Evolutionary conservation across 1,140 invertebrate species (phyloP), one percentile per base, ranked within the genome.

Genomic region (Arctopsyche grandis): DNA sequence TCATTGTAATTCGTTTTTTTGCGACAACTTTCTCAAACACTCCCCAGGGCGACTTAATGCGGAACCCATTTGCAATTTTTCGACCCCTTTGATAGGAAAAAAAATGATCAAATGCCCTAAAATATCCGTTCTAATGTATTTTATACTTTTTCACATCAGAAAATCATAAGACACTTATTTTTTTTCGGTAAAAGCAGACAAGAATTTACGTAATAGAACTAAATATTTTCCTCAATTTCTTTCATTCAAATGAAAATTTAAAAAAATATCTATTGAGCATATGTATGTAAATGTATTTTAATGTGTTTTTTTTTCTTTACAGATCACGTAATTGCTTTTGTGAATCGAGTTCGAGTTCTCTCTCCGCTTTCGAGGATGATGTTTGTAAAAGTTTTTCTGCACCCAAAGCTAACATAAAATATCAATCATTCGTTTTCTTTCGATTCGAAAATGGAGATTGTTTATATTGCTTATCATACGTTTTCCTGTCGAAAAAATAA

Each of bases 1-100:
- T 60, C 56, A 60, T 60, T 60, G 16, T 60, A 60, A 60, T 60
- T 60, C 56, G 56, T 21, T 60, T 21, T 60, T 38, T 38, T 60
- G 14, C 56, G 56, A 16, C 56, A 60, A 60, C n/a, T 60, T 60
- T 9, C n/a, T 16, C 7, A 21, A 60, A 60, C 14, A 9, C 16
- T 60, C 56, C 56, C 56, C 16, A 5, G 16, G 56, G 56, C 56
- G 56, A 60, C 16, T n/a, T 60, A 60, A 60, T 60, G 56, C 56
- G 56, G 56, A 5, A 21, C n/a, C 56, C 56, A 21, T 60, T 60
- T 60, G 56, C 56, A 21, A 60, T 60, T 60, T 60, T 60, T 60
- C 56, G 56, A 60, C 48, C 48, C 48, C 48, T 19, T 19, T 19
- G 16, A 9, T 9, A n/a, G 56, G 16, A 12, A 14, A 60, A 60